Evolutionary conservation across 2,113 vertebrate species (phyloP).

Genomic region (Grantiella picta): DNA sequence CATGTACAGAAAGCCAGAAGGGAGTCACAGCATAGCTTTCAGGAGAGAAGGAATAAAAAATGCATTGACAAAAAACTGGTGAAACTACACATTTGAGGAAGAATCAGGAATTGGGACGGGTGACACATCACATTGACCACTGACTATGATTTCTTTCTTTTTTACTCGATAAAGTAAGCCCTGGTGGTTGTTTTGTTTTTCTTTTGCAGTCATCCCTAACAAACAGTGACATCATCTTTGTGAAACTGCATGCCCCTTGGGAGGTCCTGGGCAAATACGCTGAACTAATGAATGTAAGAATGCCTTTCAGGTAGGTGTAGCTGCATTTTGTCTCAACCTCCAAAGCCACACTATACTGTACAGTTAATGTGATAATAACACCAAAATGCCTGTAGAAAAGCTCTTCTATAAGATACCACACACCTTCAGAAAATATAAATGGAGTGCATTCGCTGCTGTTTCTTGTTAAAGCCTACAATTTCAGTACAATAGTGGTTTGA

Average conservation of each 20-base stretch:
- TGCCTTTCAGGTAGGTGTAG: constrained; percentile 91
- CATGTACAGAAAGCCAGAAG: not conserved
- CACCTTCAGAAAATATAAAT: not conserved
- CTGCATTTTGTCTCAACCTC: not conserved
- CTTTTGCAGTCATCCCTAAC: constrained; percentile 86
- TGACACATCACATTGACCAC: not conserved
- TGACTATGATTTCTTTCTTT: not conserved
- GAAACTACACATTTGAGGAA: not conserved
- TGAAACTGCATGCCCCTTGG: constrained; percentile 94
- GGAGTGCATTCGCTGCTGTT: not conserved
- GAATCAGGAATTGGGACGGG: not conserved
- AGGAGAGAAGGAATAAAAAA: not conserved
- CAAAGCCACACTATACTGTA: not conserved
- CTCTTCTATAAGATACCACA: not conserved
- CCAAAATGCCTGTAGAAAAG: not conserved
- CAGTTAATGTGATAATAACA: not conserved
- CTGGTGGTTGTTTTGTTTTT: constrained; percentile 55
- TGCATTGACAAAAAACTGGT: not conserved
- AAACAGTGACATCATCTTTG: constrained; percentile 92
- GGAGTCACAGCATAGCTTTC: not conserved
- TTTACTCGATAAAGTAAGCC: not conserved
- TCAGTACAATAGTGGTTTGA: constrained; percentile 21
- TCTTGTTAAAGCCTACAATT: constrained; percentile 25
- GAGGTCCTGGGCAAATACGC: constrained; percentile 94
- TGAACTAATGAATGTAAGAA: constrained; percentile 94